Percentiles rank a stretch among this genome's conserved stretches.
These are phyloP conservation scores for Arenaria interpres DNA, from an alignment of 2,113 vertebrate genomes.

Conservation along the genomic window DNA sequence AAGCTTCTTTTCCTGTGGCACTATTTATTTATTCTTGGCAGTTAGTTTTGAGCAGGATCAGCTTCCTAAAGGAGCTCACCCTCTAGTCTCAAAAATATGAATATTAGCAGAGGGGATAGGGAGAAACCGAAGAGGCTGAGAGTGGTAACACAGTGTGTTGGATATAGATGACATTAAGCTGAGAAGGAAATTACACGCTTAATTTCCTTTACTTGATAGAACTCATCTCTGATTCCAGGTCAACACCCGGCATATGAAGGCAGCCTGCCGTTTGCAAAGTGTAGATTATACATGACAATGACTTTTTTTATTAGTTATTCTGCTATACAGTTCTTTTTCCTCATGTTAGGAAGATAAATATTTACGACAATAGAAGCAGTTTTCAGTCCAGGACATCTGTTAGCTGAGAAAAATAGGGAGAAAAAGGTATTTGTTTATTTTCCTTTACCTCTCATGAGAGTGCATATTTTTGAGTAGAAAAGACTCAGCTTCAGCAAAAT, in stretches of 20 bases:
- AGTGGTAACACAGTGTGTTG: neutral
- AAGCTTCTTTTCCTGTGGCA: neutral
- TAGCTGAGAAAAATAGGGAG: neutral
- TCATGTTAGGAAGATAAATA: neutral
- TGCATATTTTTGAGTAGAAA: neutral
- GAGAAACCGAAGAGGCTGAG: neutral
- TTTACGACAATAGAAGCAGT: neutral
- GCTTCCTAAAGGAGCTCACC: neutral
- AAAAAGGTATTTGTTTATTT: neutral
- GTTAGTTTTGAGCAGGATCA: neutral
- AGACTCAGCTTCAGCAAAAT: neutral
- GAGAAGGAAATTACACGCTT: conserved; percentile 5
- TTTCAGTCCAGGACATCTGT: neutral
- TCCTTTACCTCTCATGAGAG: neutral
- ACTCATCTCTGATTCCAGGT: conserved; percentile 3
- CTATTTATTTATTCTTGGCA: neutral
- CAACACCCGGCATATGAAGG: neutral
- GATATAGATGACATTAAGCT: neutral
- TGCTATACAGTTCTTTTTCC: neutral
- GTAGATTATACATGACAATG: neutral
- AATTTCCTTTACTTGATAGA: conserved; percentile 14
- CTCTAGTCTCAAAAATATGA: neutral
- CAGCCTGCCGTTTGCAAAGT: neutral
- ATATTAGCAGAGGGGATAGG: neutral
- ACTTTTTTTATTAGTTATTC: neutral